A percentile compares a stretch with the other conserved stretches of the same genome.
Conservation (phyloP, 1,140 invertebrate species). For the Hypsibius dujardini region DNA sequence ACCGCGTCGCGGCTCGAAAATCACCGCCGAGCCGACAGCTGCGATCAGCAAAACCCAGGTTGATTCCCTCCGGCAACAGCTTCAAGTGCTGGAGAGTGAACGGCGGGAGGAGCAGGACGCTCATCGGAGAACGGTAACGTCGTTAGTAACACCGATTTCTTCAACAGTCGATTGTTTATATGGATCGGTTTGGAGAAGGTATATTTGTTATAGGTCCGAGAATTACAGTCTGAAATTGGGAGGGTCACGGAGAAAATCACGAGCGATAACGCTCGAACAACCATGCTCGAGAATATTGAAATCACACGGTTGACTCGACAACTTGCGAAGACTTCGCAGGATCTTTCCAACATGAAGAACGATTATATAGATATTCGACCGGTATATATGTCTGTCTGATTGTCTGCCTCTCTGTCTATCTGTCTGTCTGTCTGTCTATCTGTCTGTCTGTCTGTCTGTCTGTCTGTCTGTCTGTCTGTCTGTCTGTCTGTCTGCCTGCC, state of each 20-base stretch:
- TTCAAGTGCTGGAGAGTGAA: background rate
- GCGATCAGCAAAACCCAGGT: background rate
- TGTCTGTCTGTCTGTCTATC: too few relatives aligned
- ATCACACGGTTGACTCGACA: slow-evolving; percentile 6
- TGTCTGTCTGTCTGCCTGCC: too few relatives aligned
- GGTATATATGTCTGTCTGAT: background rate
- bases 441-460: too few relatives aligned
- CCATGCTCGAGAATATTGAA: slow-evolving; percentile 6
- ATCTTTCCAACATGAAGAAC: background rate
- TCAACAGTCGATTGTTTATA: too few relatives aligned
- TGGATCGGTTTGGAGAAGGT: background rate
- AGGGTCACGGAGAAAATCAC: background rate
- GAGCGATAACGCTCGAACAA: background rate
- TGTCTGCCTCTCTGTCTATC: background rate
- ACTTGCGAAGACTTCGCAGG: background rate
- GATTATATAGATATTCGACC: slow-evolving; percentile 8
- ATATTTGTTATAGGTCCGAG: background rate
- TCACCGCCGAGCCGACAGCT: background rate
- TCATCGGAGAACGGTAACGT: background rate
- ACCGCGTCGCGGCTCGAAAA: background rate
- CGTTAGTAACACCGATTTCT: too few relatives aligned
- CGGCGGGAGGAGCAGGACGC: background rate
- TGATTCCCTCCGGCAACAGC: background rate
- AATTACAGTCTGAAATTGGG: background rate
- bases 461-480: too few relatives aligned